phyloP scores from a whole-genome alignment of 2,888 invertebrate genomes.

The Aquatica leii region DNA sequence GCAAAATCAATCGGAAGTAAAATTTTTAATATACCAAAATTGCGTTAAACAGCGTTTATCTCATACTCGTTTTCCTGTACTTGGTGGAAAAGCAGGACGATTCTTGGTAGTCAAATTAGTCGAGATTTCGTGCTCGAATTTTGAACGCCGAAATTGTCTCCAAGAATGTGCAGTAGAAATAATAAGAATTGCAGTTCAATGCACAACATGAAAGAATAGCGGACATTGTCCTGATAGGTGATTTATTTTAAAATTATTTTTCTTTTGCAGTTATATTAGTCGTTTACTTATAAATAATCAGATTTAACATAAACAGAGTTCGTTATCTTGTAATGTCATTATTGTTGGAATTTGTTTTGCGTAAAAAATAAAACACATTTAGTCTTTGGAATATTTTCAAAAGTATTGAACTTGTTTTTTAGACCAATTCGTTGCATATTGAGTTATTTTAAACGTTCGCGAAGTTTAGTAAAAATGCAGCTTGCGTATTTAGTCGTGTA shows the following conservation, averaged over 20 bases:
- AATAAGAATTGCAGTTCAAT: constrained; percentile 47
- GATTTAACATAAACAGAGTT: constrained; percentile 27
- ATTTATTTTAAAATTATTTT: too few relatives aligned
- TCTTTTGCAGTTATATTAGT: constrained; percentile 43
- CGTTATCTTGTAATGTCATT: constrained; percentile 20
- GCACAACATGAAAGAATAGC: constrained; percentile 44
- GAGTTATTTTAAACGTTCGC: not conserved
- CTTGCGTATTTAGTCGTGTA: not conserved
- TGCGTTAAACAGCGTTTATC: too few relatives aligned
- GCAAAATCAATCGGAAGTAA: too few relatives aligned
- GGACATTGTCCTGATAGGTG: constrained; percentile 34
- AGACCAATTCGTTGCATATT: too few relatives aligned
- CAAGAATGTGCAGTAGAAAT: constrained; percentile 45
- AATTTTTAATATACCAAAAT: too few relatives aligned
- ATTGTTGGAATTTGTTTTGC: constrained; percentile 4
- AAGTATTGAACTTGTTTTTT: constrained; percentile 10
- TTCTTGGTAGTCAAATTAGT: constrained; percentile 40
- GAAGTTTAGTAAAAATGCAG: not conserved
- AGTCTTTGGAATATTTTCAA: not conserved
- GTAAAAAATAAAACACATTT: too few relatives aligned
- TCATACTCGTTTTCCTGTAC: not conserved
- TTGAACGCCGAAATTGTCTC: constrained; percentile 38
- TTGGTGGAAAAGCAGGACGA: constrained; percentile 34
- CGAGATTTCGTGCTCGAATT: constrained; percentile 39
- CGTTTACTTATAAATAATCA: constrained; percentile 39